These are phyloP conservation scores for Casuarius casuarius DNA, from an alignment of 2,113 vertebrate species.

Conservation along the genomic window DNA sequence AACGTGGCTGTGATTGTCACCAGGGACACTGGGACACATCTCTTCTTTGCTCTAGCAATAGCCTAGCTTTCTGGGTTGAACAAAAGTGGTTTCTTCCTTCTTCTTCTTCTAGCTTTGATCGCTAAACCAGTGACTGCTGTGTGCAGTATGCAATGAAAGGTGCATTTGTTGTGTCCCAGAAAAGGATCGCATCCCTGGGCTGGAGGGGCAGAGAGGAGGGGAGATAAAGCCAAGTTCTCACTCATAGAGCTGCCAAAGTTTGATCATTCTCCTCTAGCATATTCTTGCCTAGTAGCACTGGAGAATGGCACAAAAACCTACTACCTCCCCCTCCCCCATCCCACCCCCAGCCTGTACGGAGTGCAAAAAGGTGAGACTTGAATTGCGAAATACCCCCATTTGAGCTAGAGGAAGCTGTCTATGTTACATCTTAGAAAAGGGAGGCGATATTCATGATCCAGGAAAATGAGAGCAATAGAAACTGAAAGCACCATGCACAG, in stretches of 20 bases:
- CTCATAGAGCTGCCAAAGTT: not conserved
- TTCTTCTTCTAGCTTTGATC: not conserved
- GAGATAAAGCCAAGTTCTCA: not conserved
- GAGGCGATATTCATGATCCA: not conserved
- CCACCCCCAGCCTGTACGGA: not conserved
- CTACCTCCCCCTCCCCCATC: too few relatives aligned
- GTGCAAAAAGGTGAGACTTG: not conserved
- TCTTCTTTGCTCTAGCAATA: not conserved
- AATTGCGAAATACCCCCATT: not conserved
- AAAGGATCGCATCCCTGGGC: not conserved
- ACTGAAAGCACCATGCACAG: too few relatives aligned
- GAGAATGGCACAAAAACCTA: not conserved
- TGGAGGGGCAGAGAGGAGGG: not conserved
- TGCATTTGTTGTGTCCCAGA: not conserved
- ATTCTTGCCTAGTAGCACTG: not conserved
- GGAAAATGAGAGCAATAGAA: too few relatives aligned
- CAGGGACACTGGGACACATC: not conserved
- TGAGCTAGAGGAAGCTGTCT: not conserved
- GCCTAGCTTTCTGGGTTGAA: not conserved
- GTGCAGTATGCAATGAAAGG: not conserved
- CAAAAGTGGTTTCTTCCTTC: too few relatives aligned
- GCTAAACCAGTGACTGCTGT: not conserved
- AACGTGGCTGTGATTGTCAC: not conserved
- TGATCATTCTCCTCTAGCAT: not conserved
- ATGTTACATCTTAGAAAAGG: not conserved